phyloP scores from a whole-genome alignment of 2,113 vertebrate genomes.

The Tichodroma muraria region DNA sequence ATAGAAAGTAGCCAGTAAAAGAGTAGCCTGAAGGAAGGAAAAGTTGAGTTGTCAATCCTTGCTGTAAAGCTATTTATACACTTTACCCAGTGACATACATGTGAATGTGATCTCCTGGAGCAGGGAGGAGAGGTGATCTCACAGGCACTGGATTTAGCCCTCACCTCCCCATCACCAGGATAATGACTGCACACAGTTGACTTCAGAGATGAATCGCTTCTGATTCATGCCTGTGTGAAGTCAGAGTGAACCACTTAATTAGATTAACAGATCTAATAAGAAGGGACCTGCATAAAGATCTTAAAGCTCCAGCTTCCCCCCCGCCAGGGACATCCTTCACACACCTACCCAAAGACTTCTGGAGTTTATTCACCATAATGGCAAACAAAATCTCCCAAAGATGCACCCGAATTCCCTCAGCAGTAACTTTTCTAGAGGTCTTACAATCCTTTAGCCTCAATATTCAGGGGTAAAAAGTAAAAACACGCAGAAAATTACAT shows the following conservation, averaged over 20 bases:
- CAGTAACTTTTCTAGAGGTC: not conserved
- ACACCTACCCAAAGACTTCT: not conserved
- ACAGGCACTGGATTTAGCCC: not conserved
- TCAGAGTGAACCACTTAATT: conserved; percentile 32
- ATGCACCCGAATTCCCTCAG: not conserved
- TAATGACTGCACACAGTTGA: not conserved
- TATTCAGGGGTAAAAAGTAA: not conserved
- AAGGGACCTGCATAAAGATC: not conserved
- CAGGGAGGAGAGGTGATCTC: not conserved
- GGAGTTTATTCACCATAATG: not conserved
- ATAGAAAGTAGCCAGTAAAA: not conserved
- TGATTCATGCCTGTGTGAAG: not conserved
- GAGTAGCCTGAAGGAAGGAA: not conserved
- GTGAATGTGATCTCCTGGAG: not conserved
- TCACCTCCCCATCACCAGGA: not conserved
- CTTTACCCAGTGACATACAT: not conserved
- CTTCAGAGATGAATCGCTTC: not conserved
- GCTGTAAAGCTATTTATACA: not conserved
- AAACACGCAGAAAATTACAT: not conserved
- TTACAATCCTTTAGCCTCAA: not conserved
- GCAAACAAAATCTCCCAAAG: not conserved
- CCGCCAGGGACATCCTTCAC: not conserved
- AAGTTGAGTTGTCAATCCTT: not conserved
- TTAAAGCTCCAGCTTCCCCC: not conserved
- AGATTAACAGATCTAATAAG: conserved; percentile 45